Evolutionary conservation across 2,113 vertebrate species (phyloP).

Genomic region (Lontra canadensis): DNA sequence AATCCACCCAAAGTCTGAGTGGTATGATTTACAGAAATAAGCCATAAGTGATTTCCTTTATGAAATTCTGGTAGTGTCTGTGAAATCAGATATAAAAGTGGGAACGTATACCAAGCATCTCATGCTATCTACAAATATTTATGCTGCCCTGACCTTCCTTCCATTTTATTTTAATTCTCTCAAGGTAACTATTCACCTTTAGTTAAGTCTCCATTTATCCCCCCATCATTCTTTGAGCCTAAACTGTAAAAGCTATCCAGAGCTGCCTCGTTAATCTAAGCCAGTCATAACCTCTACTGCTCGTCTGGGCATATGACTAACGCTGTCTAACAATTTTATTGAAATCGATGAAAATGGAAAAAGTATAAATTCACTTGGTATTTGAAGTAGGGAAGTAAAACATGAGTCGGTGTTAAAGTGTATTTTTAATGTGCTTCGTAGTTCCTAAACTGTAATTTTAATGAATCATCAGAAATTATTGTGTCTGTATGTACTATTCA

Average conservation of each 20-base stretch:
- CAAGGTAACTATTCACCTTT: not conserved
- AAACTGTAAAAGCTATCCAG: not conserved
- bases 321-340: slow-evolving; percentile 35
- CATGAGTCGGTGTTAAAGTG: slow-evolving; percentile 66
- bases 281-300: slow-evolving; percentile 20
- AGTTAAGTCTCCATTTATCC: not conserved
- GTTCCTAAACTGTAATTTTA: slow-evolving; percentile 71
- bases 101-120: rapidly evolving
- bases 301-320: slow-evolving; percentile 63
- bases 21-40: not conserved
- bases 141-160: not conserved
- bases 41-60: not conserved
- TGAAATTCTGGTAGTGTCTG: not conserved
- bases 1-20: not conserved
- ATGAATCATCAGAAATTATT: slow-evolving; percentile 77
- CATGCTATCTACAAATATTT: not conserved
- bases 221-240: not conserved
- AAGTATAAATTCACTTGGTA: slow-evolving; percentile 66
- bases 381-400: slow-evolving; percentile 75
- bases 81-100: not conserved
- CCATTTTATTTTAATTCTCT: not conserved
- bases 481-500: slow-evolving; percentile 62
- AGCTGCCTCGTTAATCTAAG: not conserved
- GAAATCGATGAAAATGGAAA: slow-evolving; percentile 63
- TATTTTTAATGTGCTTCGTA: slow-evolving; percentile 65